Base-by-base conservation (phyloP, 1,140 invertebrate species). In the Parapsyche elsis region DNA sequence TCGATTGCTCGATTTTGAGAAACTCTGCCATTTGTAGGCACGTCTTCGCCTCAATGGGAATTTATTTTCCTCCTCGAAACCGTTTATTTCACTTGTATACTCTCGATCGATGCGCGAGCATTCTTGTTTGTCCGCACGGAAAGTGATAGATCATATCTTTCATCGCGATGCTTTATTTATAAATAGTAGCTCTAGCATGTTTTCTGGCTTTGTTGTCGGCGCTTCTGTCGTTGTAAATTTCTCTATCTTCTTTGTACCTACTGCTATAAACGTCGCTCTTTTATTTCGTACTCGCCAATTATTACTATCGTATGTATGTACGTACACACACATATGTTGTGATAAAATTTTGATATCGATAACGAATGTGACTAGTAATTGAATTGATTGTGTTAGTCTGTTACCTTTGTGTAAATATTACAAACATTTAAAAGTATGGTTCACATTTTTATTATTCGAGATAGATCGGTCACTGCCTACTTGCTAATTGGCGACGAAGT, bases 61-160 rank as follows among this genome's bases (percentile, higher is more conserved):
- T 38, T 38, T 38, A 7, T 38, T 38, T 38, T 38, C 7, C 30
- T 38, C 30, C 30, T 38, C 30, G 30, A 38, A 38, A 38, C 1
- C 30, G 30, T 38, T 38, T 38, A 38, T 38, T 38, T 38, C 7
- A 38, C 30, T n/a, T 53, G 16, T 53, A 53, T 53, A 53, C 10
- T 12, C 45, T 26, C 24, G 64, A 67, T 67, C 23, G 64, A 21
- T 61, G 10, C 21, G 7, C 59, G 59, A 61, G 64, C 21, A 67
- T 67, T 24, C 9, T 26, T 67, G 23, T 61, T 67, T 67, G 64
- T 30, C 24, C 24, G 23, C 24, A 67, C 64, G 19, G 23, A 67
- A 67, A 67, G 24, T 30, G 64, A 67, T 67, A 67, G 64, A 67
- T 67, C 64, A 67, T 67, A 67, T 67, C 64, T 67, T 24, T 67